phyloP scores from a whole-genome alignment of 2,113 vertebrate genomes.

The Copsychus sechellarum region DNA sequence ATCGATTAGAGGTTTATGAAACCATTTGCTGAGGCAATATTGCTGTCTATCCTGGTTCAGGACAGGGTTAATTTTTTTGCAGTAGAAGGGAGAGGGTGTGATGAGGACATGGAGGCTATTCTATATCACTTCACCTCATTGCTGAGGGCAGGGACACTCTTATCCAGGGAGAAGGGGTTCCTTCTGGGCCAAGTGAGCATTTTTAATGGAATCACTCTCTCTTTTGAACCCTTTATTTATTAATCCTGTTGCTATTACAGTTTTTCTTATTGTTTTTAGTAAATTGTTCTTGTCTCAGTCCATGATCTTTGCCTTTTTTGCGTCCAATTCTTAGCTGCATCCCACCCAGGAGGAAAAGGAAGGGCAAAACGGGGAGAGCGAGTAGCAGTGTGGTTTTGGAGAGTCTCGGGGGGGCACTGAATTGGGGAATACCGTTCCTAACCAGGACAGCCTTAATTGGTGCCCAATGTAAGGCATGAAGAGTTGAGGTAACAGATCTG shows the following conservation, averaged over 20 bases:
- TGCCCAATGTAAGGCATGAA: neutral
- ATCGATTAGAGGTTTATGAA: neutral
- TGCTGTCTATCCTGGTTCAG: neutral
- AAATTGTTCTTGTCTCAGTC: neutral
- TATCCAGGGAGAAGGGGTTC: neutral
- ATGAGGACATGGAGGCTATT: neutral
- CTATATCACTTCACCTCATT: neutral
- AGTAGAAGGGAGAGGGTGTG: neutral
- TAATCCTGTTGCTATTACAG: neutral
- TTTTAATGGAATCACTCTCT: neutral
- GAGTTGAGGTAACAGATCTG: neutral
- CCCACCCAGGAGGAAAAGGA: neutral
- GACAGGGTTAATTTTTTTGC: neutral
- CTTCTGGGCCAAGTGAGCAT: neutral
- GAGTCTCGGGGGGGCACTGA: neutral
- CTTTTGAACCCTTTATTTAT: neutral
- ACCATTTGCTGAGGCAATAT: neutral
- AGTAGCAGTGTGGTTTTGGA: neutral
- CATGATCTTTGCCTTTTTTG: neutral
- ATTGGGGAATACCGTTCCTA: neutral
- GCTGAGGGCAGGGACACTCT: neutral
- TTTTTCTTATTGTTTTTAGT: neutral
- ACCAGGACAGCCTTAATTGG: neutral
- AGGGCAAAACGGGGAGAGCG: fast-evolving
- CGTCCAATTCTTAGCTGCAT: neutral